These are phyloP conservation scores for Epizoanthus fatuus DNA, from an alignment of 92 coral and sea anemone species.

Conservation along the genomic window DNA sequence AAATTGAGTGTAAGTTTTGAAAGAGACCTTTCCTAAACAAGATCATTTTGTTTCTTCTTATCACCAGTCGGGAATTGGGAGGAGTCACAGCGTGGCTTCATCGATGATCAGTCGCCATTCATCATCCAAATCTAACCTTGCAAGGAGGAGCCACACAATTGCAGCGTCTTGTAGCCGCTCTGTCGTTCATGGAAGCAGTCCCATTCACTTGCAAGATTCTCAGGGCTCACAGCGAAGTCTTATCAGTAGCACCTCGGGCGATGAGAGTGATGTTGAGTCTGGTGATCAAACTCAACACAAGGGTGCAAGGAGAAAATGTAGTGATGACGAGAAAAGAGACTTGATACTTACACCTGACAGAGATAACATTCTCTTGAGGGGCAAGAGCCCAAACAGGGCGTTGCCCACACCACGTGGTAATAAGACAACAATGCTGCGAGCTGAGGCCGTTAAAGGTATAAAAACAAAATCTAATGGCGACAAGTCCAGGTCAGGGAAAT, in stretches of 20 bases:
- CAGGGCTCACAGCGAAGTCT: constrained; percentile 58
- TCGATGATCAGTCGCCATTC: constrained; percentile 61
- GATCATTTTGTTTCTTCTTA: background rate
- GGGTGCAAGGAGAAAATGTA: constrained; percentile 46
- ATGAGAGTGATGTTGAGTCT: constrained; percentile 66
- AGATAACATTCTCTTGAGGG: constrained; percentile 49
- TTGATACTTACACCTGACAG: constrained; percentile 36
- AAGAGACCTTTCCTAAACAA: background rate
- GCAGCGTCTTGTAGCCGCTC: constrained; percentile 68
- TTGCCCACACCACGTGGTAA: constrained; percentile 80
- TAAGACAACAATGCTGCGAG: constrained; percentile 87
- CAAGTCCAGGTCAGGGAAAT: constrained; percentile 4
- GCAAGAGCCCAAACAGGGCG: constrained; percentile 46
- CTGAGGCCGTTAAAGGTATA: constrained; percentile 77
- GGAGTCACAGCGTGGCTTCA: constrained; percentile 72
- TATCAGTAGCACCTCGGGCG: constrained; percentile 82
- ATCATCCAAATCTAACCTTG: constrained; percentile 50
- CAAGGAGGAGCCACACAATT: constrained; percentile 69
- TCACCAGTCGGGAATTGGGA: constrained; percentile 61
- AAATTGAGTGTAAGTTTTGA: no score
- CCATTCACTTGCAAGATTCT: constrained; percentile 41
- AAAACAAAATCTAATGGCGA: constrained; percentile 29
- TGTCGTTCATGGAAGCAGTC: background rate
- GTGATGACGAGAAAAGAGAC: constrained; percentile 50
- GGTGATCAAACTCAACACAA: constrained; percentile 46